phyloP scores from a whole-genome alignment of 2,797 vertebrate genomes.

The Lutjanus argentimaculatus region DNA sequence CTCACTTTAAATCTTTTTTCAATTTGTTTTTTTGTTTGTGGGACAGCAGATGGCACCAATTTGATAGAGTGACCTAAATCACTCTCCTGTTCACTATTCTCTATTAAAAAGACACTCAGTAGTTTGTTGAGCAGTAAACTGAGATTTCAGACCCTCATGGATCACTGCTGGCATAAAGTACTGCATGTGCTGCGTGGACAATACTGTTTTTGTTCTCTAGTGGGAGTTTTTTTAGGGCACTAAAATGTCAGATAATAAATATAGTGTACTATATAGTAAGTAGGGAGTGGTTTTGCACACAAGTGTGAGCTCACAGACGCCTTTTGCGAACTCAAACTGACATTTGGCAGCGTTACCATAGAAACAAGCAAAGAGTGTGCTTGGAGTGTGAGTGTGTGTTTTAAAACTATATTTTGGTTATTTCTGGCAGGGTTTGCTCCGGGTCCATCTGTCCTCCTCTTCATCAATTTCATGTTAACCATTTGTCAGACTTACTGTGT shows the following conservation, averaged over 20 bases:
- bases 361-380: conserved; percentile 4
- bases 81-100: not conserved
- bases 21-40: no score
- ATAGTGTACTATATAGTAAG: not conserved
- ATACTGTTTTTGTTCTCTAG: not conserved
- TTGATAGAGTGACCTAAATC: not conserved
- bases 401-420: not conserved
- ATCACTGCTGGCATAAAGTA: not conserved
- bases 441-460: not conserved
- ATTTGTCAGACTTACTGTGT: not conserved
- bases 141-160: not conserved
- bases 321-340: not conserved
- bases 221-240: not conserved
- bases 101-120: not conserved
- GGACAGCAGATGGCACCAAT: no score
- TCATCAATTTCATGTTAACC: not conserved
- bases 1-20: no score
- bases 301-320: not conserved
- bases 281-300: not conserved
- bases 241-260: not conserved
- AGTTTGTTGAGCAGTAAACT: not conserved
- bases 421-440: not conserved
- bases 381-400: not conserved
- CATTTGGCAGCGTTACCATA: not conserved
- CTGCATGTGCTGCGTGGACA: not conserved